These are phyloP conservation scores for Percina caprodes DNA, from an alignment of 2,113 vertebrate genomes.

Conservation along the genomic window DNA sequence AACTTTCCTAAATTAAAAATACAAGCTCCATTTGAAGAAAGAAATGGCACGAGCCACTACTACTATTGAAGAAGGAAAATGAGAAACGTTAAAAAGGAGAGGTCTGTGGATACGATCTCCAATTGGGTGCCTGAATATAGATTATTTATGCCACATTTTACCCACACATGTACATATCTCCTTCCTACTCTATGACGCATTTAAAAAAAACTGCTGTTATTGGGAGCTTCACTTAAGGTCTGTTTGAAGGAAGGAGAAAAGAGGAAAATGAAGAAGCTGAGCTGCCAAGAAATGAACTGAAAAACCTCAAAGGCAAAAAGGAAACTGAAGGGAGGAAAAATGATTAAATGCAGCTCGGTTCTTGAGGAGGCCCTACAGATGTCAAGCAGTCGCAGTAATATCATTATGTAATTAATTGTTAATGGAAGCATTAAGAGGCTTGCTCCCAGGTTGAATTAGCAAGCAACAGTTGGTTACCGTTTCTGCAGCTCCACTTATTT, in stretches of 20 bases:
- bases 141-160: too few relatives aligned
- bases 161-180: too few relatives aligned
- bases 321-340: neutral
- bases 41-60: too few relatives aligned
- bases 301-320: conserved; percentile 9
- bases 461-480: neutral
- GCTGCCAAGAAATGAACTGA: neutral
- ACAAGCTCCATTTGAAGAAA: too few relatives aligned
- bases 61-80: too few relatives aligned
- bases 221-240: neutral
- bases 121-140: too few relatives aligned
- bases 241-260: neutral
- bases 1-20: too few relatives aligned
- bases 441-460: neutral
- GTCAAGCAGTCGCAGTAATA: conserved; percentile 3
- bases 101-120: too few relatives aligned
- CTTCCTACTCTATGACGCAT: too few relatives aligned
- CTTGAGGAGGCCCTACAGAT: conserved; percentile 27
- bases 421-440: conserved; percentile 8
- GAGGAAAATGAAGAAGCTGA: neutral
- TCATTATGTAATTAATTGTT: conserved; percentile 5
- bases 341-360: conserved; percentile 17
- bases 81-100: too few relatives aligned
- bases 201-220: too few relatives aligned
- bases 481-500: neutral